These are phyloP conservation scores for Mungos mungo DNA, from an alignment of 2,113 vertebrate genomes.

Conservation along the genomic window DNA sequence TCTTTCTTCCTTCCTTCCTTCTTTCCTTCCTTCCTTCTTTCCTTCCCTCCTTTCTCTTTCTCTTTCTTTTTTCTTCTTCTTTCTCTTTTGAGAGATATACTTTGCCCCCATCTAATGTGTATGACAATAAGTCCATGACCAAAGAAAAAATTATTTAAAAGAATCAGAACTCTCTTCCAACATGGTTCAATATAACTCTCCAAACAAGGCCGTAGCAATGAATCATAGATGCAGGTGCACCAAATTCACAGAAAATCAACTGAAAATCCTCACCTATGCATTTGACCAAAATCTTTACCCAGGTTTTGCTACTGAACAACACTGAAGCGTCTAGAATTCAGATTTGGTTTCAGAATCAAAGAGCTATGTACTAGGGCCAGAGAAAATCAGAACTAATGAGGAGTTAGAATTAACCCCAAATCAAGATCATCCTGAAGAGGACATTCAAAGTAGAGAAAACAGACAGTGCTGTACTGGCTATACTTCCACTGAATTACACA, in stretches of 20 bases:
- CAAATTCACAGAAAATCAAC: neutral
- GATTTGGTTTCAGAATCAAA: constrained; percentile 24
- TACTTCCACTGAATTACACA: neutral
- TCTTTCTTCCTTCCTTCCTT: neutral
- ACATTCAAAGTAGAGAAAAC: neutral
- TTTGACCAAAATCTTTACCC: neutral
- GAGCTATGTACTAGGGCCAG: neutral
- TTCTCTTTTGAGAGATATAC: neutral
- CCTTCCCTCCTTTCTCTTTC: neutral
- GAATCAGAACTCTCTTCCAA: neutral
- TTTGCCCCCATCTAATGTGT: neutral
- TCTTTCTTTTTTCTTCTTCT: too few relatives aligned
- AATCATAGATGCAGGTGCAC: neutral
- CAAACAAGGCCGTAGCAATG: neutral
- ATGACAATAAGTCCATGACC: too few relatives aligned
- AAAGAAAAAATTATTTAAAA: neutral
- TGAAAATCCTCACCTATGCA: neutral
- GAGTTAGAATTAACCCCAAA: neutral
- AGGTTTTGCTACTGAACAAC: neutral
- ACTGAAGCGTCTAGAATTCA: neutral
- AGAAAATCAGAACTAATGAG: neutral
- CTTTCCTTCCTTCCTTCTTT: neutral
- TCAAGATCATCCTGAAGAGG: too few relatives aligned
- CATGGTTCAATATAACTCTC: neutral
- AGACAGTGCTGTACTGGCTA: neutral